These are phyloP conservation scores for Torymus tubicola DNA, from an alignment of 2,888 invertebrate species.

Conservation along the genomic window DNA sequence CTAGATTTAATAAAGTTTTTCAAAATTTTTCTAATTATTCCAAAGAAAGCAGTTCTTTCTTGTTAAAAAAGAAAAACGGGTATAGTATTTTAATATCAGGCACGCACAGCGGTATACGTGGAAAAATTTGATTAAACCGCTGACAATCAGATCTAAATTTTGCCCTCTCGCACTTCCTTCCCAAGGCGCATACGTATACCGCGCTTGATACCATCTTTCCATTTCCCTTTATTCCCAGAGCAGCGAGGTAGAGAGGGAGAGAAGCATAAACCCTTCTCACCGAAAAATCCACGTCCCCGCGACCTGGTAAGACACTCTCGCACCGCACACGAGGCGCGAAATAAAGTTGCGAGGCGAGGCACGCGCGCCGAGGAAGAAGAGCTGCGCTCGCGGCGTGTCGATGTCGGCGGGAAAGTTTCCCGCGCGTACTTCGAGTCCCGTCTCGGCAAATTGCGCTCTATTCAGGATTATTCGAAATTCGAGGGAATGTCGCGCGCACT, in stretches of 20 bases:
- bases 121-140: constrained; percentile 23
- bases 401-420: constrained; percentile 55
- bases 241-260: neutral
- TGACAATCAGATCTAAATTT: constrained; percentile 18
- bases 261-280: constrained; percentile 16
- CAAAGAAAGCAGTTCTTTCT: too few species aligned
- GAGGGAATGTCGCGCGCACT: constrained; percentile 66
- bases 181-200: too few species aligned
- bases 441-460: constrained; percentile 71
- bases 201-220: constrained; percentile 7
- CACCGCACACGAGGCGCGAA: constrained; percentile 36
- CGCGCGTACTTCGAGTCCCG: constrained; percentile 57
- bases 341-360: constrained; percentile 52
- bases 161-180: neutral
- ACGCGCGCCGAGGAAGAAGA: constrained; percentile 16
- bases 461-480: constrained; percentile 72
- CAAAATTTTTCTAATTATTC: too few species aligned
- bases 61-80: too few species aligned
- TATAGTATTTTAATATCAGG: too few species aligned
- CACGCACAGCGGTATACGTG: too few species aligned
- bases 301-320: constrained; percentile 39
- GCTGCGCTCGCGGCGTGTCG: constrained; percentile 13
- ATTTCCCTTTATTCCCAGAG: constrained; percentile 9
- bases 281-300: constrained; percentile 32
- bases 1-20: too few species aligned